Base-by-base conservation (phyloP, 2,113 vertebrate genomes). In the Brevimyrus niger region DNA sequence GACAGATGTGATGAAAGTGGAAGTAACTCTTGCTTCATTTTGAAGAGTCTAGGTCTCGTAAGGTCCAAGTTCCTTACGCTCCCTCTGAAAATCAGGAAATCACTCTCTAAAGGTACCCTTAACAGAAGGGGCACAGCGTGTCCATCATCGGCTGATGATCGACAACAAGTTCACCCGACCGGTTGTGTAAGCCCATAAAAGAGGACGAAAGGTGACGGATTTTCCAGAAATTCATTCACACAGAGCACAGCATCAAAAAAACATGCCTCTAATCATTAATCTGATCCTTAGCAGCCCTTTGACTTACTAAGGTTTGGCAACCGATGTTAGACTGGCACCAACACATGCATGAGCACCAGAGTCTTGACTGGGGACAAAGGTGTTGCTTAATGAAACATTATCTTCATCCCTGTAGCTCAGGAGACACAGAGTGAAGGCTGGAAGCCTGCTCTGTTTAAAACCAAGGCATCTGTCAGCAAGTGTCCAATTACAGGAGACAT, bases 381-480 rank as follows among this genome's bases (percentile, higher is more conserved):
- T 6, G 23, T 44, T 51, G 13, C 47, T 13, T 51, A 31, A 31
- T 13, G 21, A 19, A 53, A n/a, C 61, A 19, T 31, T 44, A 27
- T 48, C 88, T 80, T 58, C 50, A 85, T 80, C 89, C 86, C 65
- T 88, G 87, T 84, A 87, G 91, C 92, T 92, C 89, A 84, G 42
- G 51, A 48, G 80, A 87, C 89, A 90, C 91, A 88, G 92, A 92
- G 91, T 91, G 86, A 42, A 38, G 90, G 87, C 83, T 61, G 65
- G 35, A 47, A 69, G 9, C 38, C 86, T 80, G 82, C 89, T 89
- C 91, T 89, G 89, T 84, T 73, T 84, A 85, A 87, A 13, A 89
- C 23, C 17, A 69, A 91, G 86, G 85, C 90, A 84, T 86, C 47
- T 83, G 51, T 87, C 85, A 73, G 35, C 80, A 19, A 31, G 48